These are phyloP conservation scores for Notocelia uddmanniana DNA, from an alignment of 2,888 invertebrate species.

Conservation along the genomic window DNA sequence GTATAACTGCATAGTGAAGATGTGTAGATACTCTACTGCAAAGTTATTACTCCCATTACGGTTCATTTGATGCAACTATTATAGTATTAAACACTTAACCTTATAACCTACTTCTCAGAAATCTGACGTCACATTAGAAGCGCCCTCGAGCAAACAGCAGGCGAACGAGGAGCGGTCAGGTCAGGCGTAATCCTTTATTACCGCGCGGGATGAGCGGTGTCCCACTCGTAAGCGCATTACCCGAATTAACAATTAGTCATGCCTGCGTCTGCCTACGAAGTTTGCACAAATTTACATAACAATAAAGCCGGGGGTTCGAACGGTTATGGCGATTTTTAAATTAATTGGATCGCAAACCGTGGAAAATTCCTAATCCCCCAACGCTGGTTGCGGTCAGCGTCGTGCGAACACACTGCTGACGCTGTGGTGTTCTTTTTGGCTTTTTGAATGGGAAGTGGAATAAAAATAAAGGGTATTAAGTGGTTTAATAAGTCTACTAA, in stretches of 20 bases:
- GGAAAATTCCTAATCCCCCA: slow-evolving; percentile 71
- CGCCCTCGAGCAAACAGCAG: slow-evolving; percentile 50
- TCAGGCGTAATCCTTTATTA: slow-evolving; percentile 64
- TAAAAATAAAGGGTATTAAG: not conserved
- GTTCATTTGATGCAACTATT: not conserved
- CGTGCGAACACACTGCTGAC: slow-evolving; percentile 28
- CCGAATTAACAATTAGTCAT: slow-evolving; percentile 85
- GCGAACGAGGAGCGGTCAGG: slow-evolving; percentile 51
- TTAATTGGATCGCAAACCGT: slow-evolving; percentile 83
- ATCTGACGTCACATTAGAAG: slow-evolving; percentile 34
- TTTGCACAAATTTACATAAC: slow-evolving; percentile 85
- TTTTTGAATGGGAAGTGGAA: not conserved
- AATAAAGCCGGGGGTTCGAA: slow-evolving; percentile 76
- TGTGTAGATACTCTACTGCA: not conserved
- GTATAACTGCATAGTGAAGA: no score
- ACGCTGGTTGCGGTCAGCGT: slow-evolving; percentile 67
- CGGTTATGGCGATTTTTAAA: slow-evolving; percentile 81
- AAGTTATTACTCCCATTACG: not conserved
- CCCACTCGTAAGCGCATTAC: slow-evolving; percentile 80
- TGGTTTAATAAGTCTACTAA: no score
- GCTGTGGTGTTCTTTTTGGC: not conserved
- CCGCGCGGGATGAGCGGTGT: slow-evolving; percentile 63
- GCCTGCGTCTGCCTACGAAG: slow-evolving; percentile 80
- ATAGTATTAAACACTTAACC: not conserved
- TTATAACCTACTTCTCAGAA: slow-evolving; percentile 30